phyloP scores from a whole-genome alignment of 2,888 invertebrate species.

The Brachynemurus nebulosus region DNA sequence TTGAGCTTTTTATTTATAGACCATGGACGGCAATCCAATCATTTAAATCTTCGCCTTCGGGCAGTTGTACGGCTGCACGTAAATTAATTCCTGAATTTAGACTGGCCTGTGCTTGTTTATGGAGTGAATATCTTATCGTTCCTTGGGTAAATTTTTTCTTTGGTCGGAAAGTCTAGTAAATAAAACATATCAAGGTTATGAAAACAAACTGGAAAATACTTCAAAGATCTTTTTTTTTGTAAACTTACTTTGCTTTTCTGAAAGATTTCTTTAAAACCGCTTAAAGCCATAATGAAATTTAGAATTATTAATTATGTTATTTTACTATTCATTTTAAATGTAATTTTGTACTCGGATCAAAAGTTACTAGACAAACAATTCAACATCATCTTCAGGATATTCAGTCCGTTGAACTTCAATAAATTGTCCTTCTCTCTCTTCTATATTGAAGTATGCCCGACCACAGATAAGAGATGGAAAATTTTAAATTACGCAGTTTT shows the following conservation, averaged over 20 bases:
- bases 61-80: slow-evolving; percentile 63
- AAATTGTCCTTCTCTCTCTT: too few relatives aligned
- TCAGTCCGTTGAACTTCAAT: too few relatives aligned
- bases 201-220: too few relatives aligned
- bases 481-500: too few relatives aligned
- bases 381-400: too few relatives aligned
- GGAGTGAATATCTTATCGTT: slow-evolving; percentile 71
- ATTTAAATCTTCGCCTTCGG: slow-evolving; percentile 68
- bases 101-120: slow-evolving; percentile 85
- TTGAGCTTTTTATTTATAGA: slow-evolving; percentile 32
- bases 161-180: slow-evolving; percentile 69
- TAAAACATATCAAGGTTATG: slow-evolving; percentile 4
- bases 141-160: slow-evolving; percentile 80
- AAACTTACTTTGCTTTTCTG: slow-evolving; percentile 57
- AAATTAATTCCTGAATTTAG: slow-evolving; percentile 81
- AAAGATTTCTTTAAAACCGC: slow-evolving; percentile 61
- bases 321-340: background rate
- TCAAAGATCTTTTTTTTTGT: too few relatives aligned
- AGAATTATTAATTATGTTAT: background rate
- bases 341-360: too few relatives aligned
- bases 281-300: slow-evolving; percentile 55
- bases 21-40: slow-evolving; percentile 92
- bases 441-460: too few relatives aligned
- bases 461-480: too few relatives aligned
- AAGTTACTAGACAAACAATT: too few relatives aligned